phyloP scores from a whole-genome alignment of 23 tunicate genomes.

The Phallusia fumigata region DNA sequence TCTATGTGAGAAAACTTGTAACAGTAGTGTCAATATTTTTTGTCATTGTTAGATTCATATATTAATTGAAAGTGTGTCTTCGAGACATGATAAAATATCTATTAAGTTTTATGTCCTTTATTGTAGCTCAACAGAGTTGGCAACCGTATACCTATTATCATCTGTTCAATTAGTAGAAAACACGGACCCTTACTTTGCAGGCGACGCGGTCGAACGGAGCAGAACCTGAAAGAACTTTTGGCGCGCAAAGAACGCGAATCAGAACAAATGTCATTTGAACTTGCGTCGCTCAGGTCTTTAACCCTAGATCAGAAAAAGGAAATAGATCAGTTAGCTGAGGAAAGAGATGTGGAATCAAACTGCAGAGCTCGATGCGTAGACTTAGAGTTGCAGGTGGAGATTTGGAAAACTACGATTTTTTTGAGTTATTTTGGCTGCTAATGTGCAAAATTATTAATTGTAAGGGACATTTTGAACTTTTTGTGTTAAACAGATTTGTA shows the following conservation, averaged over 20 bases:
- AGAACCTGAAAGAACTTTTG: constrained; percentile 47
- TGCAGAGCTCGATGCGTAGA: constrained; percentile 50
- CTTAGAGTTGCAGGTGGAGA: constrained; percentile 52
- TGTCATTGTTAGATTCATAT: too few species aligned
- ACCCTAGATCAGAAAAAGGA: constrained; percentile 56
- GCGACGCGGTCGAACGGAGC: constrained; percentile 38
- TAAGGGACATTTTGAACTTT: neutral
- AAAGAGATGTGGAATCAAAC: constrained; percentile 43
- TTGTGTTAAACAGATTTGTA: neutral
- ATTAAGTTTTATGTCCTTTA: too few species aligned
- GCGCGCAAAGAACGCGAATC: constrained; percentile 59
- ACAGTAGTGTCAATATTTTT: too few species aligned
- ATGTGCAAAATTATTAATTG: neutral
- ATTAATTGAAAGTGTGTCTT: too few species aligned
- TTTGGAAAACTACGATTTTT: neutral
- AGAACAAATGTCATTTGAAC: constrained; percentile 52
- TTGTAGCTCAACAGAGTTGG: too few species aligned
- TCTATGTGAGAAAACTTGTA: too few species aligned
- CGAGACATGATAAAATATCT: too few species aligned
- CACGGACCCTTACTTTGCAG: too few species aligned
- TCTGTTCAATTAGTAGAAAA: too few species aligned
- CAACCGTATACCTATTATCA: too few species aligned
- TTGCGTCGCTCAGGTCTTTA: constrained; percentile 33
- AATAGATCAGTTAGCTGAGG: constrained; percentile 41
- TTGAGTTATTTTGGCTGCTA: neutral